phyloP scores from a whole-genome alignment of 2,888 invertebrate species.

The Harpalus rubripes region DNA sequence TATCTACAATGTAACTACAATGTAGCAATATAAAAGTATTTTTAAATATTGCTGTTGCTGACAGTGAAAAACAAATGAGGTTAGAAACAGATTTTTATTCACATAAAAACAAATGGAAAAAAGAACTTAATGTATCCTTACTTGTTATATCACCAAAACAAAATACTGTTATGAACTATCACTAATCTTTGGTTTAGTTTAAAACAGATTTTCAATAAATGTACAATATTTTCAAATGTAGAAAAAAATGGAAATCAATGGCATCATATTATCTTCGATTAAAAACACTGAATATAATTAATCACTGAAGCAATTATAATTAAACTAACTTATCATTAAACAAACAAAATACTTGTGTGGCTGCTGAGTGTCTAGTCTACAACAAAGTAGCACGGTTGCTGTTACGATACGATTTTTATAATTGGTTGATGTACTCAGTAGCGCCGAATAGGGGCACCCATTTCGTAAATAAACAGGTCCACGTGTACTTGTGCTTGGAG shows the following conservation, averaged over 20 bases:
- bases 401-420: background rate
- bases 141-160: no score
- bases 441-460: background rate
- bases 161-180: background rate
- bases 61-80: no score
- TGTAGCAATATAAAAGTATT: no score
- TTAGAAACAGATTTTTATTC: no score
- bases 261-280: slow-evolving; percentile 3
- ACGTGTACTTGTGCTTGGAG: no score
- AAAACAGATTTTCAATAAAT: background rate
- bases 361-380: slow-evolving; percentile 9
- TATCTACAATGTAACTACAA: no score
- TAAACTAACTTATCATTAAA: background rate
- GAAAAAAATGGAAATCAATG: background rate
- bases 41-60: no score
- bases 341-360: background rate
- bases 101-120: no score
- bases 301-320: background rate
- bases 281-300: background rate
- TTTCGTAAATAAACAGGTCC: background rate
- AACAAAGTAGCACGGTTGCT: background rate
- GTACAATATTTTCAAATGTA: background rate
- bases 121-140: no score
- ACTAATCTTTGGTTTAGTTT: slow-evolving; percentile 4
- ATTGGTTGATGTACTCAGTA: background rate